Evolutionary conservation across 2,888 invertebrate species (phyloP).

Genomic region (Lutraria lutraria): DNA sequence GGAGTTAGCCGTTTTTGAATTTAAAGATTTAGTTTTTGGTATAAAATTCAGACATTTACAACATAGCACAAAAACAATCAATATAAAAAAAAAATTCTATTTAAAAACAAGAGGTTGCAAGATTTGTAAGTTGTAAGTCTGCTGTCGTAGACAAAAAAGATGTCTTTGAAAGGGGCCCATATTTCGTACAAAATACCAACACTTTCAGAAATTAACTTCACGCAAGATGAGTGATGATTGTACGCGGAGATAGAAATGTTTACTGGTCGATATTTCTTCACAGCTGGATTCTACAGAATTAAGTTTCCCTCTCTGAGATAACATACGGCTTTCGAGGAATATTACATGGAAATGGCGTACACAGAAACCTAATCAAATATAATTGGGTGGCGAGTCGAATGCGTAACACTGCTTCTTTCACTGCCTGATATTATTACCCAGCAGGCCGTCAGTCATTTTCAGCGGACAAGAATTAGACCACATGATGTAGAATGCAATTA

Average conservation of each 20-base stretch:
- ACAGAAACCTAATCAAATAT: slow-evolving; percentile 3
- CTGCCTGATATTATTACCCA: not conserved
- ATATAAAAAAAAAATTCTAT: no score
- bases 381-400: slow-evolving; percentile 1
- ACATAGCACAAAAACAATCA: no score
- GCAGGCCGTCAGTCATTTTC: not conserved
- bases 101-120: no score
- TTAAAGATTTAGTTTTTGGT: no score
- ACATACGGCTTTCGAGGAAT: not conserved
- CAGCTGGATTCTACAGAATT: not conserved
- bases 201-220: not conserved
- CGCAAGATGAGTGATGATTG: not conserved
- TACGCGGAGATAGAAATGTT: not conserved
- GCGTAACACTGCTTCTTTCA: not conserved
- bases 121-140: no score
- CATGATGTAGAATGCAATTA: not conserved
- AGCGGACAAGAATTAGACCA: not conserved
- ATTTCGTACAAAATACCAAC: not conserved
- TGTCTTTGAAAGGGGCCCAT: not conserved
- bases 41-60: no score
- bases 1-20: no score
- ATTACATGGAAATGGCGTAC: slow-evolving; percentile 13
- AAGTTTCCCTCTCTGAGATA: not conserved
- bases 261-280: not conserved
- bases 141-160: no score